Percentiles rank a stretch among this genome's conserved stretches.
phyloP scores from a whole-genome alignment of 1,140 invertebrate genomes.

The Druon quercuslanigerum region DNA sequence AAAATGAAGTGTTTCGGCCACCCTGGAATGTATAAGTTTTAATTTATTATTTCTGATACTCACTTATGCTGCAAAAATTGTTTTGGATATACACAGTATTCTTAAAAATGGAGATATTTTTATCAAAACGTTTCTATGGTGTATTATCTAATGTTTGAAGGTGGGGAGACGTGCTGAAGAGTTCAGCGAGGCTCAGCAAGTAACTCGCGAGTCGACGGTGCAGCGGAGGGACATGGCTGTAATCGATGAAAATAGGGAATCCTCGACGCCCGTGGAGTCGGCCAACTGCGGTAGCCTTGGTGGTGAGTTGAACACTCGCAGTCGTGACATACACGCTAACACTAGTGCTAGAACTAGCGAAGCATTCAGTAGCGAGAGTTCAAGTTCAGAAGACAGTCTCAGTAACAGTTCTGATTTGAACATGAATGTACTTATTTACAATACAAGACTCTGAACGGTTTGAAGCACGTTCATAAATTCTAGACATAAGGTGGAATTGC shows the following conservation, averaged over 20 bases:
- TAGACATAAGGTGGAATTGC: background rate
- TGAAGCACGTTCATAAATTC: background rate
- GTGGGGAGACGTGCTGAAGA: conserved; percentile 85
- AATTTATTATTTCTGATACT: no score
- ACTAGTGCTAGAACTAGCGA: conserved; percentile 36
- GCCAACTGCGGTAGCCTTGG: conserved; percentile 68
- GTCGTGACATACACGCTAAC: conserved; percentile 37
- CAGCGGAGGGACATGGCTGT: conserved; percentile 77
- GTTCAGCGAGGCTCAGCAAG: conserved; percentile 83
- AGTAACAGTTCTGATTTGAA: conserved; percentile 53
- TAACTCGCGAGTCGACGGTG: conserved; percentile 72
- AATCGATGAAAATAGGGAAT: conserved; percentile 62
- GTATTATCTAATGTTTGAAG: conserved; percentile 53
- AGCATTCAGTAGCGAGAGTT: conserved; percentile 37
- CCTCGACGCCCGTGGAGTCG: conserved; percentile 65
- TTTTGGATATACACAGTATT: background rate
- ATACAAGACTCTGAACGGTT: conserved; percentile 60
- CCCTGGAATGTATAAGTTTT: no score
- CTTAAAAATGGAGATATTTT: background rate
- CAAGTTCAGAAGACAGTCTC: conserved; percentile 41
- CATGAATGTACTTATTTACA: conserved; percentile 62
- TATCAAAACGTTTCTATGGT: background rate
- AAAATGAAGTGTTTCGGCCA: no score
- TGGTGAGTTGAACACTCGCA: conserved; percentile 64
- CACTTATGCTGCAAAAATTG: background rate